Percentiles rank a stretch among this genome's conserved stretches.
Conservation (phyloP, 2,113 vertebrate species). For the Pelobates fuscus region DNA sequence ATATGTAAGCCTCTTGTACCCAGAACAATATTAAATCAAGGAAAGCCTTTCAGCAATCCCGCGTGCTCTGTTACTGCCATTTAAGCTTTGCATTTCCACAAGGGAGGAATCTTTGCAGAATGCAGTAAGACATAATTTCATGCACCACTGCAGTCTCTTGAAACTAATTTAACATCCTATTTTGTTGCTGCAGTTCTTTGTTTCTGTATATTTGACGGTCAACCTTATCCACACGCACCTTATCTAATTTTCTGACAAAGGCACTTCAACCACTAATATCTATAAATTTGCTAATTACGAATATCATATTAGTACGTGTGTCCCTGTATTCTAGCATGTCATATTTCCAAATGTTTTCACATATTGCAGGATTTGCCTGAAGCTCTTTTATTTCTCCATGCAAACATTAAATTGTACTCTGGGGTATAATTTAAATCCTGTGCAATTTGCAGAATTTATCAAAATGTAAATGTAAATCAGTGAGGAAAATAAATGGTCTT, state of each 20-base stretch:
- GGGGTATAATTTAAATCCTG: slow-evolving; percentile 47
- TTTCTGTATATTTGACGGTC: slow-evolving; percentile 58
- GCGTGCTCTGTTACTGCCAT: slow-evolving; percentile 61
- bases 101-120: slow-evolving; percentile 71
- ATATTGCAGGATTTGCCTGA: slow-evolving; percentile 45
- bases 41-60: slow-evolving; percentile 34
- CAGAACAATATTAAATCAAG: slow-evolving; percentile 41
- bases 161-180: slow-evolving; percentile 76
- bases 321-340: slow-evolving; percentile 29
- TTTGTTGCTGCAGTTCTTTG: slow-evolving; percentile 62
- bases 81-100: slow-evolving; percentile 60
- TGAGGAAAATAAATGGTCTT: slow-evolving; percentile 29
- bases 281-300: slow-evolving; percentile 56
- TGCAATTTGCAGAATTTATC: slow-evolving; percentile 23
- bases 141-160: slow-evolving; percentile 79
- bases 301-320: slow-evolving; percentile 53
- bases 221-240: slow-evolving; percentile 13
- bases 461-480: slow-evolving; percentile 39
- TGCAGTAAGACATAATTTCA: slow-evolving; percentile 82
- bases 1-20: slow-evolving; percentile 18
- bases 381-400: slow-evolving; percentile 53
- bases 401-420: slow-evolving; percentile 54
- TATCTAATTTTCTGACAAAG: slow-evolving; percentile 28
- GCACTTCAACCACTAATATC: slow-evolving; percentile 54
- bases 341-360: slow-evolving; percentile 17